Base-by-base conservation (phyloP, 2,888 invertebrate species). In the Pammene fasciana region DNA sequence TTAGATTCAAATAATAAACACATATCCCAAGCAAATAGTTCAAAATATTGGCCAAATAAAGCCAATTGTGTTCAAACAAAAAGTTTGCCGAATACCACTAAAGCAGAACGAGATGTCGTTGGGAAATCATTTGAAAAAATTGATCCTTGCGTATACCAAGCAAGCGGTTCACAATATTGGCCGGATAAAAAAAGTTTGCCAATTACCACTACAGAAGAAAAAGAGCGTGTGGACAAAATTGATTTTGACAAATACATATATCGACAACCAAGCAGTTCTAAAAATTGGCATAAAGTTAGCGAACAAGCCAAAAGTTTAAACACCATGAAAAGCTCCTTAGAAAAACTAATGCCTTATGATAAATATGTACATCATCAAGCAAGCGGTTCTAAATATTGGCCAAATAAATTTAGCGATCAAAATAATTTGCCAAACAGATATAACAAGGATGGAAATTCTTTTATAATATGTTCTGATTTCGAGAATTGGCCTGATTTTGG, bases 361-460 rank as follows among this genome's bases (percentile, higher is more conserved):
- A 78, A 77, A 72, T 72, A 71, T 68, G 57, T 70, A 36, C 73
- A 34, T 38, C 50, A 14, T 52, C 68, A 36, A 26, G 10, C 67
- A 0, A 67, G 54, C 55, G 55, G 74, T 0, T 73, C 74, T 66
- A 79, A 81, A 72, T 75, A 72, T 72, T 77, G 54, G 67, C 14
- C n/a, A 16, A 38, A 55, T n/a, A 45, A 38, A 38, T 7, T 13
- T 0, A 48, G n/a, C 11, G 14, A 18, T 10, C 5, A 61, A 0
- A 36, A 60, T 2, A 55, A 61, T 13, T 55, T 55, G 26, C 38
- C 60, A 18, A 34, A 1, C 0, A 54, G 48, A 0, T 54, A 67
- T 6, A 18, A 9, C 7, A 16, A 18, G 5, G 67, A 67, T 26
- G 34, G 50, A 7, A 55, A 55, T 3, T 61, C 64, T 0, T 62